phyloP scores from a whole-genome alignment of 1,140 invertebrate genomes.

The Steinernema khuongi region DNA sequence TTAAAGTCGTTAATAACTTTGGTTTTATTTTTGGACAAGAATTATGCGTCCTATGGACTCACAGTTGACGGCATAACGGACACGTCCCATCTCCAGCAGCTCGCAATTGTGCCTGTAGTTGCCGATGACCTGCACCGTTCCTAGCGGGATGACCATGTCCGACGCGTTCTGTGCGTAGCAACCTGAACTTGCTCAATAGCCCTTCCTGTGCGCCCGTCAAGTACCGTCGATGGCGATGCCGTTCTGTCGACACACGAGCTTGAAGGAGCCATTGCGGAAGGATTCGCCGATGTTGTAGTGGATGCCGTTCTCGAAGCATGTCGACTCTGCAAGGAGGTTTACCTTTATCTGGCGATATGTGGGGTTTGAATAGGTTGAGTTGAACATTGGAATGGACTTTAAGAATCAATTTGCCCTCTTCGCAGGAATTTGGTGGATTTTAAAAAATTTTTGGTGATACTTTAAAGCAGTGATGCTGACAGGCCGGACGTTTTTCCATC shows the following conservation, averaged over 20 bases:
- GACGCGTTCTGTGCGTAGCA: slow-evolving; percentile 51
- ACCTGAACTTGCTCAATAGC: slow-evolving; percentile 38
- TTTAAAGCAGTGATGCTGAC: too few species aligned
- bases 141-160: slow-evolving; percentile 46
- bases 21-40: too few species aligned
- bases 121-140: slow-evolving; percentile 49
- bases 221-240: slow-evolving; percentile 52
- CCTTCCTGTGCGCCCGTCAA: background rate
- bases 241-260: slow-evolving; percentile 48
- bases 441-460: too few species aligned
- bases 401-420: too few species aligned
- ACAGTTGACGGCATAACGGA: slow-evolving; percentile 54
- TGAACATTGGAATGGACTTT: too few species aligned
- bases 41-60: too few species aligned
- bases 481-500: too few species aligned
- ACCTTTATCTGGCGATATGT: too few species aligned
- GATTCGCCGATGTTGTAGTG: slow-evolving; percentile 56
- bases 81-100: slow-evolving; percentile 47
- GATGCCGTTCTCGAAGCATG: slow-evolving; percentile 57
- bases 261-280: slow-evolving; percentile 56
- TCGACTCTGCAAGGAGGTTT: slow-evolving; percentile 42
- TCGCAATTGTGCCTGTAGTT: slow-evolving; percentile 51
- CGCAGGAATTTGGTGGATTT: too few species aligned
- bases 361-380: too few species aligned
- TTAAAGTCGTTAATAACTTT: too few species aligned